phyloP scores from a whole-genome alignment of 2,113 vertebrate species.

The Oncorhynchus keta region DNA sequence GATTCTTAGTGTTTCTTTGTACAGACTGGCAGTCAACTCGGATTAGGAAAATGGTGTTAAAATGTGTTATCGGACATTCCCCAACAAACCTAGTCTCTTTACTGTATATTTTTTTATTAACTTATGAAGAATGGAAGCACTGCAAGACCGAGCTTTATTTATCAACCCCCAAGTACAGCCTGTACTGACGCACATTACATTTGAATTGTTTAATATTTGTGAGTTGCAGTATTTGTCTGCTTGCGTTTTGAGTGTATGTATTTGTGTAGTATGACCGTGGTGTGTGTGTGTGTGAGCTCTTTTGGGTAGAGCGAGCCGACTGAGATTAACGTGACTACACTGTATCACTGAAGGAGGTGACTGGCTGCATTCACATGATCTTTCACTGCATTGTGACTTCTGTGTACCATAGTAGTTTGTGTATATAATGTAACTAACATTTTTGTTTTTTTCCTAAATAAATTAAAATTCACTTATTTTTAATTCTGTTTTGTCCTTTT shows the following conservation, averaged over 20 bases:
- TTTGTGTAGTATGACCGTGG: conserved; percentile 32
- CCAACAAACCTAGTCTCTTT: conserved; percentile 38
- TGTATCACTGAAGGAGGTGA: conserved; percentile 43
- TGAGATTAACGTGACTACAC: conserved; percentile 62
- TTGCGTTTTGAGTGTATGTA: conserved; percentile 17
- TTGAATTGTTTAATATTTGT: conserved; percentile 40
- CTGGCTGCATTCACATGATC: conserved; percentile 29
- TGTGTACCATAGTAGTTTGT: conserved; percentile 19
- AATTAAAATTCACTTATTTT: no score
- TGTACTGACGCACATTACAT: conserved; percentile 40
- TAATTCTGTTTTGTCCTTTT: no score
- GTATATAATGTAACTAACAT: conserved; percentile 48
- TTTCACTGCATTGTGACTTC: conserved; percentile 12
- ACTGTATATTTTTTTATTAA: conserved; percentile 66
- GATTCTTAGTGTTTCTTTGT: conserved; percentile 31
- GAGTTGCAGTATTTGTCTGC: conserved; percentile 42
- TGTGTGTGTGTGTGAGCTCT: conserved; percentile 50
- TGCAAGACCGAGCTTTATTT: conserved; percentile 73
- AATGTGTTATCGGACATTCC: conserved; percentile 29
- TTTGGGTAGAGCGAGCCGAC: conserved; percentile 50
- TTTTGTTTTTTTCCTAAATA: no score
- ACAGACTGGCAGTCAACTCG: conserved; percentile 5
- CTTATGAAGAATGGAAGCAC: conserved; percentile 71
- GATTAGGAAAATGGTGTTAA: conserved; percentile 31
- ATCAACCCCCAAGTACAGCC: conserved; percentile 59